Evolutionary conservation across 2,113 vertebrate species (phyloP).

Genomic region (Bostrychus sinensis): DNA sequence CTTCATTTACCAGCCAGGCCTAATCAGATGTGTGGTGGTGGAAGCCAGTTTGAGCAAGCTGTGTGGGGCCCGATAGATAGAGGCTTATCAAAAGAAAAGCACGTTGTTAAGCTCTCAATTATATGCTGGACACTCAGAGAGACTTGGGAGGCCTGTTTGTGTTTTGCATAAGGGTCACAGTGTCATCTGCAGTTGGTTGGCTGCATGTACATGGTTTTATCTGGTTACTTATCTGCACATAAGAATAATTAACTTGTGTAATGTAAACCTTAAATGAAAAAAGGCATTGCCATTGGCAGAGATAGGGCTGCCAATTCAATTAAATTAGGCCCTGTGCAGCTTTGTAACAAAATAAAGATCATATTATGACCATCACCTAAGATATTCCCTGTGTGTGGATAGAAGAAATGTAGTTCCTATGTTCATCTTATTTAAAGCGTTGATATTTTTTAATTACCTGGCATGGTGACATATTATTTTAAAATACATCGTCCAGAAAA

Average conservation of each 20-base stretch:
- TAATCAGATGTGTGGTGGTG: constrained; percentile 71
- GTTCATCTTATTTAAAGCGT: too few species aligned
- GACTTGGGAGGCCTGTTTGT: constrained; percentile 45
- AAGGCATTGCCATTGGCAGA: too few species aligned
- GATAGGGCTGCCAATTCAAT: too few species aligned
- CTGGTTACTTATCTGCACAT: constrained; percentile 12
- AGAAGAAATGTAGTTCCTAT: too few species aligned
- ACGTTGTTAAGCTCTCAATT: constrained; percentile 73
- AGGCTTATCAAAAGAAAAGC: constrained; percentile 66
- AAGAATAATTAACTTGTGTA: not conserved
- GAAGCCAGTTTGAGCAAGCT: constrained; percentile 68
- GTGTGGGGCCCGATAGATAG: constrained; percentile 68
- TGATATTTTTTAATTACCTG: too few species aligned
- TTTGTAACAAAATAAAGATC: too few species aligned
- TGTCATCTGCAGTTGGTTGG: constrained; percentile 21
- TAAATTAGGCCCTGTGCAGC: too few species aligned
- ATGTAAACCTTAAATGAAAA: too few species aligned
- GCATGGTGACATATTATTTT: too few species aligned
- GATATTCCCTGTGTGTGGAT: too few species aligned
- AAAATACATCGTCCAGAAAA: too few species aligned
- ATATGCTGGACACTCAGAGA: constrained; percentile 65
- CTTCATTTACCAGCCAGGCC: constrained; percentile 67
- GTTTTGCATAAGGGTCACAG: constrained; percentile 31
- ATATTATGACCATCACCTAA: too few species aligned
- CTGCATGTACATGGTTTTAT: constrained; percentile 19